A percentile compares a stretch with the other conserved stretches of the same genome.
These are phyloP conservation scores for Phataginus tetradactyla DNA, from an alignment of 2,797 vertebrate genomes.

Conservation along the genomic window DNA sequence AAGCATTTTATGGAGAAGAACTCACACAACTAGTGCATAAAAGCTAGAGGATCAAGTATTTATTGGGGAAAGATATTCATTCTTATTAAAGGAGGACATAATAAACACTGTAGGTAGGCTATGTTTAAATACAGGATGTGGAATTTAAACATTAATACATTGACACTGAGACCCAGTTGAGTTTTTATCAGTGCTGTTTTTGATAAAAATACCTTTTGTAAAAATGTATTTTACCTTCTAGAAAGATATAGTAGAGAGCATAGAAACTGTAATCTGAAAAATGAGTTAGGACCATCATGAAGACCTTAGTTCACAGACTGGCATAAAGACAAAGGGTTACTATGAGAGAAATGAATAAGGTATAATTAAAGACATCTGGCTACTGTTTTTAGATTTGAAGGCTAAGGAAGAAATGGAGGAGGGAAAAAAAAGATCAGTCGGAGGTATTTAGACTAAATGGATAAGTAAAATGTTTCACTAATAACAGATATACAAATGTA, in stretches of 20 bases:
- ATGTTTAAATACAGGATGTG: not conserved
- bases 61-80: not conserved
- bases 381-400: not conserved
- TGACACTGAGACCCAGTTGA: not conserved
- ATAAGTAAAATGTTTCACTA: not conserved
- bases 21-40: not conserved
- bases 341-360: not conserved
- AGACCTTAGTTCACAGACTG: not conserved
- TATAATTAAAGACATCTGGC: not conserved
- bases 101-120: not conserved
- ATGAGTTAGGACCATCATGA: not conserved
- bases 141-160: slow-evolving; percentile 7
- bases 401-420: not conserved
- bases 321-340: not conserved
- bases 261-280: not conserved
- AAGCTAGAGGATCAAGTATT: slow-evolving; percentile 2
- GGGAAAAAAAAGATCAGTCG: not conserved
- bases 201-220: slow-evolving; percentile 25
- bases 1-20: not conserved
- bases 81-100: not conserved
- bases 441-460: not conserved
- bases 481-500: not conserved
- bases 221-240: not conserved
- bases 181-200: not conserved
- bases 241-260: not conserved